Conservation (phyloP, 2,113 vertebrate species). For the Eptesicus fuscus region DNA sequence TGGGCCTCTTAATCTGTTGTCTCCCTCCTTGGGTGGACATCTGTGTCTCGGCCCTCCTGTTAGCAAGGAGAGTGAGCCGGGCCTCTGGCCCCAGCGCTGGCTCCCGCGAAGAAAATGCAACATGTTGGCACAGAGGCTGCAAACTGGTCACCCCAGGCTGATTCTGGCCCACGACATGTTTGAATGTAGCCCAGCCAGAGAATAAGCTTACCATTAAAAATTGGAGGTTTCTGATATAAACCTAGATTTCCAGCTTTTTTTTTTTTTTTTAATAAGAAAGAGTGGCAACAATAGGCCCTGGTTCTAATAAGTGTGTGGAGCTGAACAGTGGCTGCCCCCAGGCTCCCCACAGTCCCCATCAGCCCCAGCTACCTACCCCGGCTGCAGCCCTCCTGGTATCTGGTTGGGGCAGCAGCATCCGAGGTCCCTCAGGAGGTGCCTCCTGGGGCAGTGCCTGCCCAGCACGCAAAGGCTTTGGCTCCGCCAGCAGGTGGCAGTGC, state of each 20-base stretch:
- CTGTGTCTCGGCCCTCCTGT: background rate
- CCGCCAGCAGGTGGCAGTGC: background rate
- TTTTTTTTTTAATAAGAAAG: background rate
- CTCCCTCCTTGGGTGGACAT: background rate
- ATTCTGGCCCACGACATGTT: background rate
- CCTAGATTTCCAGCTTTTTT: background rate
- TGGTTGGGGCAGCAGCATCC: background rate
- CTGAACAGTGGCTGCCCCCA: background rate
- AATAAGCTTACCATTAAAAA: background rate
- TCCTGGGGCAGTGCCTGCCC: background rate
- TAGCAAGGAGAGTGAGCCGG: background rate
- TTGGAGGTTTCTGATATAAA: background rate
- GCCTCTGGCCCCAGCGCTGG: background rate
- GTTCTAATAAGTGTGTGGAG: background rate
- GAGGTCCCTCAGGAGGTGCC: background rate
- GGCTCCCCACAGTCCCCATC: background rate
- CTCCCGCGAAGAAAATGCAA: background rate
- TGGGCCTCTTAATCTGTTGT: background rate
- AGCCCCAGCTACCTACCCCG: background rate
- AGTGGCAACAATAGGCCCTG: background rate
- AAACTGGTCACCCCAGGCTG: too few species aligned
- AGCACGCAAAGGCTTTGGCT: rapidly evolving
- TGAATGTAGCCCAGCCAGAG: background rate
- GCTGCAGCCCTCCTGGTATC: background rate
- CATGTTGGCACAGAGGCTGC: background rate